Evolutionary conservation across 1,140 invertebrate genomes (phyloP), one percentile per base, ranked within the genome.

Genomic region (Lucilia cuprina): DNA sequence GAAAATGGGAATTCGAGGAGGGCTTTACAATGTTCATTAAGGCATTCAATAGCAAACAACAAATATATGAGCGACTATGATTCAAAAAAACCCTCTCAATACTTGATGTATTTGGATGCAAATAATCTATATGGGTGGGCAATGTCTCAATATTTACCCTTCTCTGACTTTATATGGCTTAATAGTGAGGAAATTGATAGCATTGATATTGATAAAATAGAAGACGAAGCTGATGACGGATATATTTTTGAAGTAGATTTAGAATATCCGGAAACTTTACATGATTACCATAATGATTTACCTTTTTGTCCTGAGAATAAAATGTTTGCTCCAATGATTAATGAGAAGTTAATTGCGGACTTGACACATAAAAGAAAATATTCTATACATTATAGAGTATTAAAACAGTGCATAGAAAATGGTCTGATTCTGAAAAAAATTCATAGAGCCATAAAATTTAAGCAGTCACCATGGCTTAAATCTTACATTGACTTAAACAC

Each of bases 191-290:
- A 88, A 30, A 30, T 30, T 30, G 25, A 30, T 78, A 13, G 5
- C 86, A 90, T 87, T 88, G 87, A 86, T 88, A 91, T 86, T 86
- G 87, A 65, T 74, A 85, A 65, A 86, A 87, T 84, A 86, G 91
- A 2, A 17, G 86, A 92, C 85, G 87, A 92, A 89, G 86, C 88
- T 84, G 30, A 87, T 50, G 85, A 84, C 49, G 93, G 93, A 5
- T 94, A 92, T 85, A 92, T 94, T 82, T 86, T 94, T 41, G 93
- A 94, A 89, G 91, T 86, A 25, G 88, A 91, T 84, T 86, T 91
- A 77, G 85, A 88, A 84, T 90, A 89, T 87, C 87, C 88, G 78
- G 85, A 87, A 83, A 5, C 91, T 30, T 74, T 94, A n/a, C 93
- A 94, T 88, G 89, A 93, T 87, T 10, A 30, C 1, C 92, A 94